Conservation (phyloP, 2,888 invertebrate species). For the Ceriagrion tenellum region DNA sequence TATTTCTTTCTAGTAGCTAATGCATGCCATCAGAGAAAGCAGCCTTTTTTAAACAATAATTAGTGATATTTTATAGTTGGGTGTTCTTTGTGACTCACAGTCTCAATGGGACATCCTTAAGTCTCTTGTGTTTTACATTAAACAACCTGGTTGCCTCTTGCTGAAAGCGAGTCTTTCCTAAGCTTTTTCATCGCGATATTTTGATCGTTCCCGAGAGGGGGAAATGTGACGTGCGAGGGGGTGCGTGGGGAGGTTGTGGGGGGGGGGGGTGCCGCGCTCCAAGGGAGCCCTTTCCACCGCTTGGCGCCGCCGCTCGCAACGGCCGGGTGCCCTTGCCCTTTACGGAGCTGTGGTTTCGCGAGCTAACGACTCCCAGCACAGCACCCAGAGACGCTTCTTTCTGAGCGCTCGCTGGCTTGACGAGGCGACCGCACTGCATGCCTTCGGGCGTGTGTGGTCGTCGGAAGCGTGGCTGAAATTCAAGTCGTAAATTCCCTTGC, state of each 20-base stretch:
- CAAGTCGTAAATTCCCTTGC: no score
- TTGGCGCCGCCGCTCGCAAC: not conserved
- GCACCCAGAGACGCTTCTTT: not conserved
- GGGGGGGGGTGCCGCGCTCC: not conserved
- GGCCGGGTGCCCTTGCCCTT: constrained; percentile 11
- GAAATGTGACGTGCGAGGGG: not conserved
- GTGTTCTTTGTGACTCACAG: no score
- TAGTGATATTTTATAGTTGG: no score
- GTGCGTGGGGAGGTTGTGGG: not conserved
- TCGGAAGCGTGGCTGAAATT: no score
- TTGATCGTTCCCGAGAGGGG: not conserved
- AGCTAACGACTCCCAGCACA: not conserved
- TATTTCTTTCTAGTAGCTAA: no score
- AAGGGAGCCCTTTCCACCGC: not conserved
- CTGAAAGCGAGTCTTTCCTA: not conserved
- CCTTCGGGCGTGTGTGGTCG: not conserved
- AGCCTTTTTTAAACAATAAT: no score
- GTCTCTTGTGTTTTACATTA: no score
- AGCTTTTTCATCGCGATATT: not conserved
- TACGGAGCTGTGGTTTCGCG: not conserved
- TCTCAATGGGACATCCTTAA: no score
- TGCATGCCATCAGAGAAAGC: no score
- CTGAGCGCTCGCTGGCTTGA: not conserved
- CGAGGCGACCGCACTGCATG: not conserved
- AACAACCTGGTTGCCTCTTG: no score